Evolutionary conservation across 2,797 vertebrate species (phyloP), one percentile per base, ranked within the genome.

Genomic region (Spinibarbus caldwelli): DNA sequence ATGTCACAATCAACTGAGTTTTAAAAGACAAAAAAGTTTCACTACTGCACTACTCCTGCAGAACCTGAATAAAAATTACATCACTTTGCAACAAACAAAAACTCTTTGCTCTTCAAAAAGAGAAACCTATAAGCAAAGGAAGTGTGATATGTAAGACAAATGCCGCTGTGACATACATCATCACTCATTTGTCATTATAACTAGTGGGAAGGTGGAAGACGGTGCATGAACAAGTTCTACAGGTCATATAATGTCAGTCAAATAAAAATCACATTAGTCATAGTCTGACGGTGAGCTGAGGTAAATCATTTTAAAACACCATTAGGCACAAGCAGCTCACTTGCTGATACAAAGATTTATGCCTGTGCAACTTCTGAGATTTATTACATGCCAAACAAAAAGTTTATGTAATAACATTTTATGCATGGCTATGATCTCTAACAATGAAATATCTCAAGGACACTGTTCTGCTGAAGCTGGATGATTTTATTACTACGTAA

Each of bases 221-320:
- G 12, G 62, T 3, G 31, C 15, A 64, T 14, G n/a, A n/a, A n/a
- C n/a, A n/a, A n/a, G 43, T 73, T 66, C 17, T 66, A 47, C 41
- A 31, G 59, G 78, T 66, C 64, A 78, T 57, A 54, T 10, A 68
- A 70, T 70, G 7, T 81, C 79, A 70, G 21, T 79, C 57, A 78
- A 78, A 78, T 29, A 78, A 47, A 79, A 66, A 49, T 23, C 29
- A 66, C 12, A 66, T 34, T 47, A 79, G 43, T 66, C 59, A 66
- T 21, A 29, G 62, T 47, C 41, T 64, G 77, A n/a, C 3, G 11
- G 41, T 66, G 59, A 47, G 59, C 19, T 47, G 59, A 79, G 29
- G 78, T 79, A 34, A 64, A 66, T 34, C 62, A 66, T 66, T 80
- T 80, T n/a, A 80, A 67, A 80, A 47, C 41, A 1, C 41, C 19